A percentile compares a stretch with the other conserved stretches of the same genome.
Conservation (phyloP, 2,888 invertebrate species). For the Gastrophysa polygoni region DNA sequence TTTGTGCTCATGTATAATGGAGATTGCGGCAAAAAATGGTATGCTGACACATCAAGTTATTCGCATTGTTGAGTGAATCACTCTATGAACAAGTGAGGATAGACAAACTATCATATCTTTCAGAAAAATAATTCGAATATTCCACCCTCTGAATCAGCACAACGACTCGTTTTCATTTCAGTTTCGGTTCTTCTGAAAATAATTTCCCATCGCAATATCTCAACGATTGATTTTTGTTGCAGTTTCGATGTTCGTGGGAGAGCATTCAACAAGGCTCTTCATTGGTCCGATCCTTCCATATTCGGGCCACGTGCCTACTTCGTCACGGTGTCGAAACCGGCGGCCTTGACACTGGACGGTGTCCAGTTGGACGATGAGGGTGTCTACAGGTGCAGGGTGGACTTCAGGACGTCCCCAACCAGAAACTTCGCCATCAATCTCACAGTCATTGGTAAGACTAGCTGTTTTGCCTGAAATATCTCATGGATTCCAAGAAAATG, state of each 20-base stretch:
- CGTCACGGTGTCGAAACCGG: conserved; percentile 79
- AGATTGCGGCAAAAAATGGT: too few relatives aligned
- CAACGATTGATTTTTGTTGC: conserved; percentile 52
- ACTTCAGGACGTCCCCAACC: conserved; percentile 88
- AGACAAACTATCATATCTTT: too few relatives aligned
- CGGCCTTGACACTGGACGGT: conserved; percentile 80
- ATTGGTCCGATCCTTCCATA: conserved; percentile 82
- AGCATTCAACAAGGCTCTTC: conserved; percentile 79
- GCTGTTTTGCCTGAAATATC: not conserved
- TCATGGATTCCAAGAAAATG: too few relatives aligned
- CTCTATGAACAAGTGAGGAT: too few relatives aligned
- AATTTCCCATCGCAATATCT: not conserved
- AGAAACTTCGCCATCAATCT: conserved; percentile 87
- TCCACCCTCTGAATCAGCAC: too few relatives aligned
- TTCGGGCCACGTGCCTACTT: conserved; percentile 88
- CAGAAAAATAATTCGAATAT: too few relatives aligned
- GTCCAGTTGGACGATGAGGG: conserved; percentile 88
- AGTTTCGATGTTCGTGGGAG: conserved; percentile 87
- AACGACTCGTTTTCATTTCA: too few relatives aligned
- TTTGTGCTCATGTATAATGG: too few relatives aligned
- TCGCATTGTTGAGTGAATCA: too few relatives aligned
- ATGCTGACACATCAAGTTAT: too few relatives aligned
- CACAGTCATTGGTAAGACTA: conserved; percentile 83
- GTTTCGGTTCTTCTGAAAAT: too few relatives aligned
- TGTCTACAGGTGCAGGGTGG: conserved; percentile 85